These are phyloP conservation scores for Apodemus agrarius DNA, from an alignment of 2,797 vertebrate genomes.

Conservation along the genomic window DNA sequence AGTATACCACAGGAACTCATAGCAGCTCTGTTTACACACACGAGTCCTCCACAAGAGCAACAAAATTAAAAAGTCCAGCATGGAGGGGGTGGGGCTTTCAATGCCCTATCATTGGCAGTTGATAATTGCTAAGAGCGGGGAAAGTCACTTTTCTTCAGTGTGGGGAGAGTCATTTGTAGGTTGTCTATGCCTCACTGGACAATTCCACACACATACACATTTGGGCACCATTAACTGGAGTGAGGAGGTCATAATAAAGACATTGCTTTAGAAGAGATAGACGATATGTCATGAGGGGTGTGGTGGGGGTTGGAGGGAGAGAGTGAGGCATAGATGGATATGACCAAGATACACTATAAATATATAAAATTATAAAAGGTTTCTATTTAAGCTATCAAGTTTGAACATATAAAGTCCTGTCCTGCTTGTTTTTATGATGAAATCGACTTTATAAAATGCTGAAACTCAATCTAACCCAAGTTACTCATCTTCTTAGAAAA, in stretches of 20 bases:
- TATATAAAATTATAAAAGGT: neutral
- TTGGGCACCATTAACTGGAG: neutral
- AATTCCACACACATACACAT: neutral
- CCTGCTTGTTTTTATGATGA: slow-evolving; percentile 31
- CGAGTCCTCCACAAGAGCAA: neutral
- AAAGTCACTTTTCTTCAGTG: neutral
- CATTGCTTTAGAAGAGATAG: neutral
- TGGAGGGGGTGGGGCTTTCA: neutral
- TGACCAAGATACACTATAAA: neutral
- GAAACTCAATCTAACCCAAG: slow-evolving; percentile 39
- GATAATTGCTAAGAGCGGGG: neutral
- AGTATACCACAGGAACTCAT: neutral
- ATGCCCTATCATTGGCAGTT: neutral
- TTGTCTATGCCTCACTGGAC: neutral
- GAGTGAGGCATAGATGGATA: neutral
- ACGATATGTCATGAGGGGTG: neutral
- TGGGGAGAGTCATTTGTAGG: neutral
- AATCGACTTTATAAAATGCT: neutral
- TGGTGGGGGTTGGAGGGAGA: neutral
- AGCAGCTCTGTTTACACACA: neutral
- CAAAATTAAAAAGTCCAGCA: neutral
- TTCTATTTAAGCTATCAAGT: slow-evolving; percentile 39
- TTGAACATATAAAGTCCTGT: neutral
- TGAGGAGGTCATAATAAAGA: neutral
- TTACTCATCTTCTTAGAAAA: slow-evolving; percentile 43